Evolutionary conservation across 2,797 vertebrate species (phyloP), one percentile per base, ranked within the genome.

Genomic region (Psittacula derbiana): DNA sequence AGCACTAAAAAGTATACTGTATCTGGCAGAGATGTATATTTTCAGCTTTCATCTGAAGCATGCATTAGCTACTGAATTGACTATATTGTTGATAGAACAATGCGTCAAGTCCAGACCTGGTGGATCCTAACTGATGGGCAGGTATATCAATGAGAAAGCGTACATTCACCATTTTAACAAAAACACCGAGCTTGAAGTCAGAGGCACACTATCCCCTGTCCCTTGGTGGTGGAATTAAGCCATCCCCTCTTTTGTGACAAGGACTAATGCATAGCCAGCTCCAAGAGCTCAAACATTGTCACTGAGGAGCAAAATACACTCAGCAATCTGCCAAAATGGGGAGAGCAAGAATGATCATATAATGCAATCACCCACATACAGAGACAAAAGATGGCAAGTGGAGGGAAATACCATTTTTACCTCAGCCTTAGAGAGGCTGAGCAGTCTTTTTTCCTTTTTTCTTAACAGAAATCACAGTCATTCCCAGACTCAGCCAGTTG

Each of bases 71-170:
- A n/a, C 76, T 80, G 80, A 78, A 80, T 16, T 78, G 79, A 52
- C 69, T 93, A 2, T 57, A 80, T 67, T 91, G 76, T 93, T 72
- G 71, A 50, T 28, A 66, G 80, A 95, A 92, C 76, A 91, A 80
- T 41, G 55, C 47, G 50, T 80, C 95, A 90, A 90, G 92, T 69
- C 91, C 90, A 79, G 95, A 81, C 83, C 74, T 92, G 85, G 57
- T 79, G 92, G 71, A 74, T 93, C 31, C 67, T 80, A 43, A 86
- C 90, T 80, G 92, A 76, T 92, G 52, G 87, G 81, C 72, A 94
- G 87, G 66, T 73, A 38, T 64, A 66, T 73, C 70, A 73, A 44
- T 16, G 47, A 66, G 43, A 81, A 93, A 79, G 50, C 60, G 41
- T 0, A 0, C 73, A 55, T 17, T 73, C n/a, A 12, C 41, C 28